Evolutionary conservation across 2,888 invertebrate species (phyloP).

Genomic region (Sminthurides aquaticus): DNA sequence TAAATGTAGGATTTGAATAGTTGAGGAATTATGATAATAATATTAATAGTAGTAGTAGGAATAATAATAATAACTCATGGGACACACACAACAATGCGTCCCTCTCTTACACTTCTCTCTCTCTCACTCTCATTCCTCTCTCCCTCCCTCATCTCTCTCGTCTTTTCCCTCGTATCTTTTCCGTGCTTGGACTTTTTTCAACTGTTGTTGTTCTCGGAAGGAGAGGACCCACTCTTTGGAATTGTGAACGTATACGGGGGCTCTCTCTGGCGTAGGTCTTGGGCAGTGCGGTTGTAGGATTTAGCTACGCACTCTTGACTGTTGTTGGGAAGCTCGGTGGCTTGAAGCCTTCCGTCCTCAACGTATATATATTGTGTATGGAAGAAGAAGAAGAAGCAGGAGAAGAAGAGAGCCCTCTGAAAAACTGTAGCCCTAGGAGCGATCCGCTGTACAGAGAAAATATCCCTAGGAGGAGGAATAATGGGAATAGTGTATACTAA

Average conservation of each 20-base stretch:
- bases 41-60: not conserved
- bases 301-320: not conserved
- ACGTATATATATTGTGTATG: too few species aligned
- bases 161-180: not conserved
- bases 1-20: not conserved
- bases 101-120: not conserved
- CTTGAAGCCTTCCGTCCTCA: too few species aligned
- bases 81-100: constrained; percentile 8
- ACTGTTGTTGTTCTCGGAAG: constrained; percentile 6
- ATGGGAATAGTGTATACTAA: too few species aligned
- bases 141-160: constrained; percentile 1
- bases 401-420: too few species aligned
- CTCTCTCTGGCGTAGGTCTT: constrained; percentile 6
- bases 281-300: not conserved
- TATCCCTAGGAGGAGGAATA: not conserved
- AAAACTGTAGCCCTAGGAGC: too few species aligned
- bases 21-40: not conserved
- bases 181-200: constrained; percentile 1
- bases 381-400: too few species aligned
- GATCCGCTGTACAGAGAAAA: too few species aligned
- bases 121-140: constrained; percentile 1
- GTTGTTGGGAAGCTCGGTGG: too few species aligned
- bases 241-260: not conserved
- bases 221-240: constrained; percentile 1
- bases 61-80: constrained; percentile 6